Percentiles rank a stretch among this genome's conserved stretches.
These are phyloP conservation scores for Trichacis sp. DNA, from an alignment of 2,888 invertebrate genomes.

Conservation along the genomic window DNA sequence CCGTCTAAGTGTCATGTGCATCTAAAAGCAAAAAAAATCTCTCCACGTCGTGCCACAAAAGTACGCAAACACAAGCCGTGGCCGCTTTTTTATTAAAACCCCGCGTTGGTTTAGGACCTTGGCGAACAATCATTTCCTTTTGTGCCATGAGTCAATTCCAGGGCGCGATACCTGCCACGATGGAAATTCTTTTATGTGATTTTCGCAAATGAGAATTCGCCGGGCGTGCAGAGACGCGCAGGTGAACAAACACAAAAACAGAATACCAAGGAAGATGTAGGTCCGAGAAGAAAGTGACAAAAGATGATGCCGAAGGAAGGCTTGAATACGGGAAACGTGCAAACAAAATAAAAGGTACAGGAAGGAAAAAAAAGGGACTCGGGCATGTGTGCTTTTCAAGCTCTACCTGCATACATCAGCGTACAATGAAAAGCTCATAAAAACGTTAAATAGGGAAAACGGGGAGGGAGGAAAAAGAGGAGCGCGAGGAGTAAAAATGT, in stretches of 20 bases:
- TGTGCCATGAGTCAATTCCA: slow-evolving; percentile 7
- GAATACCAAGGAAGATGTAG: neutral
- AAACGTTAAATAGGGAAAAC: slow-evolving; percentile 58
- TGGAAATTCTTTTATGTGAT: slow-evolving; percentile 55
- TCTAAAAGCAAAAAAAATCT: neutral
- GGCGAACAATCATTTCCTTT: slow-evolving; percentile 28
- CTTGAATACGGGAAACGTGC: slow-evolving; percentile 3
- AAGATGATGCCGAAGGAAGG: neutral
- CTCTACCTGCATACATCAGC: slow-evolving; percentile 36
- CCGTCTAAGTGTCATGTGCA: too few species aligned
- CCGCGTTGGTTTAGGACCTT: slow-evolving; percentile 17
- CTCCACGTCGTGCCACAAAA: slow-evolving; percentile 11
- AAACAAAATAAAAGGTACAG: slow-evolving; percentile 13
- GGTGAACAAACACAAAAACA: neutral
- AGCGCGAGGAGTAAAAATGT: slow-evolving; percentile 57
- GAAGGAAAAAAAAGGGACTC: slow-evolving; percentile 13
- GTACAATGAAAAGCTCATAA: slow-evolving; percentile 66
- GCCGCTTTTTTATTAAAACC: slow-evolving; percentile 43
- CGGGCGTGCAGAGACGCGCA: slow-evolving; percentile 12
- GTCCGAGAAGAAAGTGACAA: neutral
- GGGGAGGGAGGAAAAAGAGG: slow-evolving; percentile 22
- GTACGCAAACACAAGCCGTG: slow-evolving; percentile 19
- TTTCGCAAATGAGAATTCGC: slow-evolving; percentile 59
- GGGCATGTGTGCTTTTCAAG: slow-evolving; percentile 52
- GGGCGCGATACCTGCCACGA: slow-evolving; percentile 32